phyloP scores from a whole-genome alignment of 2,113 vertebrate genomes.

The Potamarius usumacintae region DNA sequence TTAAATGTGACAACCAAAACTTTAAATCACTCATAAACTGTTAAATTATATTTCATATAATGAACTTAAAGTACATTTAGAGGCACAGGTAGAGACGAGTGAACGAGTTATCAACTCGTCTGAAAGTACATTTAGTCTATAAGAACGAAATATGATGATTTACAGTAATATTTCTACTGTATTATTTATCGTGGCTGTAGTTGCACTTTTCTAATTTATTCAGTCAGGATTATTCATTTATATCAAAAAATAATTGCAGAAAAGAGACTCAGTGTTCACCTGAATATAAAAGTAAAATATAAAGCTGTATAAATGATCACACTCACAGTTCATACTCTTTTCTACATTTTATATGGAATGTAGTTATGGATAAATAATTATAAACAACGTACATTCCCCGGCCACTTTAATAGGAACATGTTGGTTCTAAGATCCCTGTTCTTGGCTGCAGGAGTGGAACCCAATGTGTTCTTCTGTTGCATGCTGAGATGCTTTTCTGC shows the following conservation, averaged over 20 bases:
- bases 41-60: neutral
- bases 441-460: too few species aligned
- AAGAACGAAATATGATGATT: neutral
- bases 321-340: neutral
- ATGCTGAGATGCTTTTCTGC: too few species aligned
- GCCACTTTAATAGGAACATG: too few species aligned
- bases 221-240: too few species aligned
- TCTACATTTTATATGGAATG: neutral
- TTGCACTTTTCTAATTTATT: too few species aligned
- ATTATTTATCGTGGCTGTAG: too few species aligned
- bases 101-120: neutral
- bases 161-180: too few species aligned
- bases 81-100: neutral
- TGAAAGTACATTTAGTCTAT: neutral
- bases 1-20: neutral
- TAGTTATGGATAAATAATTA: neutral
- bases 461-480: too few species aligned
- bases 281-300: neutral
- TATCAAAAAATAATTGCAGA: neutral
- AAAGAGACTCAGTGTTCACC: neutral
- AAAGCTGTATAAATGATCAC: neutral
- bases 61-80: neutral
- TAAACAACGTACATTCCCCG: too few species aligned
- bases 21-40: neutral
- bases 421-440: too few species aligned